Evolutionary conservation across 2,888 invertebrate species (phyloP), one percentile per base, ranked within the genome.

Genomic region (Sericinus montela): DNA sequence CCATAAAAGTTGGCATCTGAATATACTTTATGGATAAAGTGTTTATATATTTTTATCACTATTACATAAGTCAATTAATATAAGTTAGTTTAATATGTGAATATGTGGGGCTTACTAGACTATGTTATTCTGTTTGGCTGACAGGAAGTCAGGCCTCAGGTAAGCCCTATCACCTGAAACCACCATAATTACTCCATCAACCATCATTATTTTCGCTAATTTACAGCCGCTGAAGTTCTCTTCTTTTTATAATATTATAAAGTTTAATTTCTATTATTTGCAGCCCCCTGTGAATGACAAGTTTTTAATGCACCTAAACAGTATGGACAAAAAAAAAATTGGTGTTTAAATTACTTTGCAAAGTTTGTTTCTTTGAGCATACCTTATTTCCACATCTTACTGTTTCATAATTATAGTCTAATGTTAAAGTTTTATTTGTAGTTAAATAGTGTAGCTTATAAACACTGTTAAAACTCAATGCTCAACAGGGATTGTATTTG

Each of bases 111-210:
- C 67, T 76, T 65, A 79, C 68, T 64, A 57, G 58, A 62, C 48
- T 75, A 57, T 76, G 58, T 81, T 80, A 59, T 82, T 84, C 71
- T 87, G 83, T 84, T 82, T 72, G 76, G 86, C 86, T 72, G 72
- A 65, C 87, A 89, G 89, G 89, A 73, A 72, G 80, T 79, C 87
- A 82, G 69, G 62, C 79, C 69, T 63, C 86, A 89, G 89, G 89
- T 89, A 85, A 89, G 87, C 75, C 69, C 64, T 64, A 63, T 55
- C 59, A 45, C 41, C 45, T 23, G 36, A 32, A 50, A 45, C 45
- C 19, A 23, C 45, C 29, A 23, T 37, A 45, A 16, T 41, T 49
- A 40, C 14, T 19, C 36, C 41, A 42, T 41, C 41, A 19, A 29
- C 45, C 44, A 11, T 35, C 32, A 25, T 57, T 61, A 45, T 45